Evolutionary conservation across 2,888 invertebrate genomes (phyloP).

Genomic region (Trichopoda pennipes): DNA sequence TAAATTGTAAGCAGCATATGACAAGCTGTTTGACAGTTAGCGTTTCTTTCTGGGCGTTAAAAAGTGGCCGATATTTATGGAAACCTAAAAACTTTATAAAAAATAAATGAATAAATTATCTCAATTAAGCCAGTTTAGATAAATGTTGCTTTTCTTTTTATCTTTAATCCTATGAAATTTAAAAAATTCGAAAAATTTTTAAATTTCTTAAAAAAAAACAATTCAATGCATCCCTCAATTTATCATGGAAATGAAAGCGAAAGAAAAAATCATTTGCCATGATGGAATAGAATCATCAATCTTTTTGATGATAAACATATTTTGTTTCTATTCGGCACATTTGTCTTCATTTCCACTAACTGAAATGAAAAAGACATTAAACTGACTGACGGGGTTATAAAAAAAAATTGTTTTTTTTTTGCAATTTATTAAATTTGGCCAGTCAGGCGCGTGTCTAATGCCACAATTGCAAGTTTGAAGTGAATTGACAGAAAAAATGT

Average conservation of each 20-base stretch:
- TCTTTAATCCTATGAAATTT: neutral
- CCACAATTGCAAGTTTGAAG: conserved; percentile 5
- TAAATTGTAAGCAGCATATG: no score
- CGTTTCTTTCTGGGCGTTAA: no score
- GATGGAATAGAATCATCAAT: conserved; percentile 45
- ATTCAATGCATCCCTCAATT: conserved; percentile 4
- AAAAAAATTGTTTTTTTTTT: conserved; percentile 29
- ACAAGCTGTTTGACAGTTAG: no score
- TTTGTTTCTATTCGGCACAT: conserved; percentile 17
- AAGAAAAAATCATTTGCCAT: conserved; percentile 1
- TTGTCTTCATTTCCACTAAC: neutral
- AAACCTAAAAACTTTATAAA: no score
- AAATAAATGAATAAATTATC: no score
- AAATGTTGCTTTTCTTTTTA: neutral
- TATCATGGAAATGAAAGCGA: neutral
- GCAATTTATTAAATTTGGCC: conserved; percentile 16
- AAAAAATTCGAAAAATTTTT: neutral
- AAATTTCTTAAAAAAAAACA: no score
- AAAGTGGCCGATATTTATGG: no score
- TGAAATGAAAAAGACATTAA: neutral
- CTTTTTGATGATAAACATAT: conserved; percentile 57
- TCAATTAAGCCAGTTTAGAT: no score
- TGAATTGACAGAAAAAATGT: neutral
- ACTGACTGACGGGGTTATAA: neutral
- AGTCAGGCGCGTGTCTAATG: conserved; percentile 44